These are phyloP conservation scores for Gyps fulvus DNA, from an alignment of 2,113 vertebrate species.

Conservation along the genomic window DNA sequence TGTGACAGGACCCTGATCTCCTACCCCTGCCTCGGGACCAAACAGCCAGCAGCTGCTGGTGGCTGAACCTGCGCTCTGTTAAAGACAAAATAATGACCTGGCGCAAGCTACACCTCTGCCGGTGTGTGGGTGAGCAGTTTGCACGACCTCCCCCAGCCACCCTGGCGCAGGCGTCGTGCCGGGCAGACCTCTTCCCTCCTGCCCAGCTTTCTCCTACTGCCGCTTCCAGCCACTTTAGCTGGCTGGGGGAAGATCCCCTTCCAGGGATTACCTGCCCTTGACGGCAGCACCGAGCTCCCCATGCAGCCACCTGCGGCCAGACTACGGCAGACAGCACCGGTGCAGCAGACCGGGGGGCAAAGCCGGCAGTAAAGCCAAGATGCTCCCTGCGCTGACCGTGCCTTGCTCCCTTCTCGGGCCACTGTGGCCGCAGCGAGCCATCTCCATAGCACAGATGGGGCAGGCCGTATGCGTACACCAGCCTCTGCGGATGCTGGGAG, in stretches of 20 bases:
- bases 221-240: background rate
- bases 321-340: accelerated
- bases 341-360: background rate
- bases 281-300: background rate
- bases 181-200: background rate
- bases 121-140: too few species aligned
- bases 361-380: background rate
- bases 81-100: background rate
- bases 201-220: background rate
- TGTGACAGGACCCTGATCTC: too few species aligned
- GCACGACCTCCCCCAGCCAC: background rate
- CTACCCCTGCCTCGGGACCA: too few species aligned
- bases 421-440: too few species aligned
- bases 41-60: background rate
- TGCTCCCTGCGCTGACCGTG: accelerated
- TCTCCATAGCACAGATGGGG: too few species aligned
- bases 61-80: accelerated
- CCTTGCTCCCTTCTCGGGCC: accelerated
- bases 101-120: background rate
- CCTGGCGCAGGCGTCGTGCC: accelerated
- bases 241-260: background rate
- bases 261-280: accelerated
- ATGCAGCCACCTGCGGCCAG: accelerated
- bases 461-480: background rate
- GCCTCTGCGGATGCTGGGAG: background rate